Evolutionary conservation across 2,888 invertebrate species (phyloP).

Genomic region (Shargacucullia verbasci): DNA sequence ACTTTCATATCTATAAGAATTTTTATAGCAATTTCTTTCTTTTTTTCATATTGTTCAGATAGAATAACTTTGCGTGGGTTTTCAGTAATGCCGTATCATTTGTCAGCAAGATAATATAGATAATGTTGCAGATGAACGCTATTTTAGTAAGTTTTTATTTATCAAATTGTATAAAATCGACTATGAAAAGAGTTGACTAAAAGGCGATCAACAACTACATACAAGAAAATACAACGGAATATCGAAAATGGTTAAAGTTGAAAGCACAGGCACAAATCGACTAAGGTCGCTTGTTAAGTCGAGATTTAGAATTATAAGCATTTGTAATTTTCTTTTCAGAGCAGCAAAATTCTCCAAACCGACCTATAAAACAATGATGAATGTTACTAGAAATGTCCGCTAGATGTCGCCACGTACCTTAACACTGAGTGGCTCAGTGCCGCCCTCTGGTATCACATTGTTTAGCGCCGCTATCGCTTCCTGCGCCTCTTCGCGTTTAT

Average conservation of each 20-base stretch:
- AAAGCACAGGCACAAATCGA: too few relatives aligned
- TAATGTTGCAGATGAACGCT: too few relatives aligned
- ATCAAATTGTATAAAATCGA: constrained; percentile 4
- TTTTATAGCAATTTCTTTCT: too few relatives aligned
- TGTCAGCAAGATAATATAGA: too few relatives aligned
- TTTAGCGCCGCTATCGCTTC: constrained; percentile 96
- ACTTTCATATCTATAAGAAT: too few relatives aligned
- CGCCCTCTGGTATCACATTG: constrained; percentile 95
- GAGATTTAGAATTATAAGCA: background rate
- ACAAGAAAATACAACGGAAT: background rate
- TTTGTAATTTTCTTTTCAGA: background rate
- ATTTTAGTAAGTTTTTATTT: background rate
- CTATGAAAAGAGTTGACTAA: background rate
- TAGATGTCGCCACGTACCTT: constrained; percentile 80
- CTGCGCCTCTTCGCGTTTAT: constrained; percentile 96
- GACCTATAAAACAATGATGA: background rate
- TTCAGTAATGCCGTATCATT: too few relatives aligned
- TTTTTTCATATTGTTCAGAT: too few relatives aligned
- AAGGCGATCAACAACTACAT: too few relatives aligned
- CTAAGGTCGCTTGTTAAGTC: constrained; percentile 13
- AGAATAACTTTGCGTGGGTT: too few relatives aligned
- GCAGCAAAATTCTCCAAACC: background rate
- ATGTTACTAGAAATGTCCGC: background rate
- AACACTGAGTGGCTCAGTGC: constrained; percentile 94
- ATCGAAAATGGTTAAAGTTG: too few relatives aligned